These are phyloP conservation scores for Pimpla rufipes DNA, from an alignment of 2,888 invertebrate genomes.

Conservation along the genomic window DNA sequence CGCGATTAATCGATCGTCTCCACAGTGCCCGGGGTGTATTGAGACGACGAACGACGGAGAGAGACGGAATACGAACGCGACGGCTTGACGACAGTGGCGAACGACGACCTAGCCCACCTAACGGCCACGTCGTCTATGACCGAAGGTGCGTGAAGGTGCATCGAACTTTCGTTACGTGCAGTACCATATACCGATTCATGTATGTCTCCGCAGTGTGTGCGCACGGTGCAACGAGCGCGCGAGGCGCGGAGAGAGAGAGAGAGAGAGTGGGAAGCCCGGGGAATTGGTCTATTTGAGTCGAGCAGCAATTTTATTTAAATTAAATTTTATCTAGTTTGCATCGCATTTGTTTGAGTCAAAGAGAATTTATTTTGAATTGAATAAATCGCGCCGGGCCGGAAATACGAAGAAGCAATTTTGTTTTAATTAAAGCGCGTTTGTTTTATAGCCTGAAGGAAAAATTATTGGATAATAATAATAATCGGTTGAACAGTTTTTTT, in stretches of 20 bases:
- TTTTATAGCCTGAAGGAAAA: too few species aligned
- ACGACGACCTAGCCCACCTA: slow-evolving; percentile 3
- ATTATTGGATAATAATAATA: too few species aligned
- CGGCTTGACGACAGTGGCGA: slow-evolving; percentile 9
- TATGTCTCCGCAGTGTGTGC: background rate
- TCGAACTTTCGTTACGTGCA: slow-evolving; percentile 5
- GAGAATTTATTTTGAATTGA: too few species aligned
- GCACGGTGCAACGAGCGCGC: background rate
- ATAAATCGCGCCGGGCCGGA: too few species aligned
- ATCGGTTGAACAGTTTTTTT: too few species aligned
- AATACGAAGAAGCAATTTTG: too few species aligned
- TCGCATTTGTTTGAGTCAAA: too few species aligned
- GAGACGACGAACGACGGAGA: background rate
- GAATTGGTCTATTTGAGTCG: background rate
- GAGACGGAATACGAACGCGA: background rate
- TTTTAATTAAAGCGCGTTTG: too few species aligned
- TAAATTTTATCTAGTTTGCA: too few species aligned
- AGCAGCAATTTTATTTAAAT: too few species aligned
- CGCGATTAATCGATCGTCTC: background rate
- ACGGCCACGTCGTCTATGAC: slow-evolving; percentile 22
- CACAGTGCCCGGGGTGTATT: too few species aligned
- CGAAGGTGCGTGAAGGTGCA: slow-evolving; percentile 16
- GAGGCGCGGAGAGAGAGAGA: background rate
- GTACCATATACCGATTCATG: background rate
- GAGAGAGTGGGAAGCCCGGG: slow-evolving; percentile 3